Base-by-base conservation (phyloP, 1,140 invertebrate species). In the Pseudobourletiella spinata region DNA sequence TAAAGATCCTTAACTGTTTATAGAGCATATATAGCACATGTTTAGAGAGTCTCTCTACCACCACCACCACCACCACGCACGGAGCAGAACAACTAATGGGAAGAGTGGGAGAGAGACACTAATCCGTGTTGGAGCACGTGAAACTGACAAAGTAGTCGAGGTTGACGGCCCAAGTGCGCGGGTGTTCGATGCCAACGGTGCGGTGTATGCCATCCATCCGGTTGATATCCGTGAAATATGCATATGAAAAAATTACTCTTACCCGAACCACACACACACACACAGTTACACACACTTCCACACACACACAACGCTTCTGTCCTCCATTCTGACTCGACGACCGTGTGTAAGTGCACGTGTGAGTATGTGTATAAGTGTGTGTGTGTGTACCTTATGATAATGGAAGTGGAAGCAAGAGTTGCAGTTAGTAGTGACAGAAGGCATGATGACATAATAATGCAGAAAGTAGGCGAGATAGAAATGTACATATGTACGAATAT, bases 111-210 rank as follows among this genome's bases (percentile, higher is more conserved):
- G n/a, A 26, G 48, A 24, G 20, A 26, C 25, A 3, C 48, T 51
- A 51, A 51, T 51, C 48, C 48, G 22, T n/a, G 18, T 8, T 26
- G 48, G 48, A 51, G 48, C 48, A 51, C 48, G 48, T 51, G 48
- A 51, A 51, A 51, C 48, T 51, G 48, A 51, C 48, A 51, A 51
- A 51, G 48, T 51, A 51, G 44, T 14, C 8, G 48, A 51, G 48
- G 48, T 51, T 51, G 48, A 51, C 48, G 48, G 48, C 48, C 48
- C 48, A 51, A 51, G 6, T 6, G 20, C 28, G 48, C 20, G 25
- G 25, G 48, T 51, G 22, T 51, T 51, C 24, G 14, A 51, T 51
- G 48, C 48, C 48, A 51, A 51, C 4, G 15, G 18, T 14, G 35
- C 35, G n/a, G n/a, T n/a, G n/a, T n/a, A n/a, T n/a, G n/a, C n/a